A percentile compares a stretch with the other conserved stretches of the same genome.
Evolutionary conservation across 2,888 invertebrate genomes (phyloP).

Genomic region (Drosophila rellima): DNA sequence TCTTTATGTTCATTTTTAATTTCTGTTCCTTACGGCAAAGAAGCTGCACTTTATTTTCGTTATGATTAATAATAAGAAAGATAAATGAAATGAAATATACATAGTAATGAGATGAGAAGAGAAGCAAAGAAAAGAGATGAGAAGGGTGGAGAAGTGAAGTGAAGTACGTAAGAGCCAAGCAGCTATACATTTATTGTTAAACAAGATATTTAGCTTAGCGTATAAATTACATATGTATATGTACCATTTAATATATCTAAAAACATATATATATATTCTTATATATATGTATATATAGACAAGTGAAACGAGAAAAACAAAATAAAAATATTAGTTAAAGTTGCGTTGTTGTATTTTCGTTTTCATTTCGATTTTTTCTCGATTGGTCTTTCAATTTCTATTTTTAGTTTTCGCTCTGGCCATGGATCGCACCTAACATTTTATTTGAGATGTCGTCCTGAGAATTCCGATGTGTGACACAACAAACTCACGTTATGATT

Average conservation of each 20-base stretch:
- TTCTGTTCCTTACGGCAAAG: slow-evolving; percentile 77
- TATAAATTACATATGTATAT: slow-evolving; percentile 74
- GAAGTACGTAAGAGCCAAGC: slow-evolving; percentile 56
- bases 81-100: slow-evolving; percentile 50
- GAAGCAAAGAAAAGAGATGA: slow-evolving; percentile 23
- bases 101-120: slow-evolving; percentile 29
- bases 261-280: slow-evolving; percentile 40
- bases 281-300: slow-evolving; percentile 46
- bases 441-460: slow-evolving; percentile 12
- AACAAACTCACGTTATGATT: slow-evolving; percentile 9
- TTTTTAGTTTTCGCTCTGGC: slow-evolving; percentile 31
- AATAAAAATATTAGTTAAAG: slow-evolving; percentile 66
- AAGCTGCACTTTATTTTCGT: slow-evolving; percentile 66
- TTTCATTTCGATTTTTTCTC: slow-evolving; percentile 16
- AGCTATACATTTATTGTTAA: slow-evolving; percentile 79
- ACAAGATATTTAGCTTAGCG: slow-evolving; percentile 75
- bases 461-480: slow-evolving; percentile 14
- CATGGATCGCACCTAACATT: slow-evolving; percentile 18
- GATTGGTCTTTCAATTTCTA: slow-evolving; percentile 10
- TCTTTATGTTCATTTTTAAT: slow-evolving; percentile 57
- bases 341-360: slow-evolving; percentile 58
- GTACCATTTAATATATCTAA: slow-evolving; percentile 59
- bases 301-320: slow-evolving; percentile 64
- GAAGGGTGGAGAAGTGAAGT: slow-evolving; percentile 19
- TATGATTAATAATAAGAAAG: slow-evolving; percentile 43